phyloP scores from a whole-genome alignment of 2,888 invertebrate genomes.

The Amphiduros pacificus region DNA sequence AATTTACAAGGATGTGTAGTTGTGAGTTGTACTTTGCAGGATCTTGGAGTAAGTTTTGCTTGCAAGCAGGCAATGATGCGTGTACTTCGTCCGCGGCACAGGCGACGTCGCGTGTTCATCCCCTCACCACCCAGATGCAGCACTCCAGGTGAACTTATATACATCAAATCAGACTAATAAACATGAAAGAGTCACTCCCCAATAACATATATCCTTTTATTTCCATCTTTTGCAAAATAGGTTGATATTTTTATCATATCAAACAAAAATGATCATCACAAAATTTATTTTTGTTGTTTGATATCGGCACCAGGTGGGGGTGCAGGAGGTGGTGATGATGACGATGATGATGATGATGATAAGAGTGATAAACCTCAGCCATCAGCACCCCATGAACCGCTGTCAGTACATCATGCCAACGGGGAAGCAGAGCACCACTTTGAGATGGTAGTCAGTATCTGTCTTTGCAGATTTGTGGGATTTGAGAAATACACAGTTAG shows the following conservation, averaged over 20 bases:
- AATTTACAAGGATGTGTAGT: too few relatives aligned
- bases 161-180: too few relatives aligned
- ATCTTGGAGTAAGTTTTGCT: conserved; percentile 84
- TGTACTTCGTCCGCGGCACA: conserved; percentile 73
- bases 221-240: too few relatives aligned
- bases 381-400: conserved; percentile 12
- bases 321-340: conserved; percentile 63
- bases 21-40: conserved; percentile 63
- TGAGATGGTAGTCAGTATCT: conserved; percentile 10
- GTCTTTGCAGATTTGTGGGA: too few relatives aligned
- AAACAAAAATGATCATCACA: too few relatives aligned
- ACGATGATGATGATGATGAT: conserved; percentile 48
- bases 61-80: conserved; percentile 87
- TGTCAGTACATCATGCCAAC: conserved; percentile 2
- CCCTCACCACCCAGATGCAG: conserved; percentile 60
- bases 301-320: conserved; percentile 8
- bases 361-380: conserved; percentile 31
- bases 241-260: too few relatives aligned
- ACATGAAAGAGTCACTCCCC: too few relatives aligned
- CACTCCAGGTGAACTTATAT: conserved; percentile 61
- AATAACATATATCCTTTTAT: too few relatives aligned
- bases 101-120: conserved; percentile 55
- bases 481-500: too few relatives aligned
- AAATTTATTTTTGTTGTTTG: too few relatives aligned
- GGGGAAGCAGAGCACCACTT: conserved; percentile 5